Conservation (phyloP, 2,113 vertebrate genomes). For the Danio rerio region GRCz12tu NC_133198.1:35480001-35480500, state of each 20-base stretch:
- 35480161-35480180: neutral
- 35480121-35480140: neutral
- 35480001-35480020: neutral
- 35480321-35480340: neutral
- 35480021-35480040: neutral
- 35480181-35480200: neutral
- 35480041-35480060: neutral
- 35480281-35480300: neutral
- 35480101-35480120: neutral
- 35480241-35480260: too few species aligned
- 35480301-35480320: neutral
- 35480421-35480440: neutral
- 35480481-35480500: neutral
- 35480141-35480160: neutral
- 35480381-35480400: conserved; percentile 9
- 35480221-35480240: neutral
- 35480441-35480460: neutral
- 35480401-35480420: conserved; percentile 6
- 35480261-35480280: neutral
- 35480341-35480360: conserved; percentile 31
- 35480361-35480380: conserved; percentile 54
- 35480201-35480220: neutral
- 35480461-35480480: neutral
- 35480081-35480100: neutral
- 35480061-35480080: neutral